Evolutionary conservation across 1,140 invertebrate species (phyloP).

Genomic region (Eueides isabella): DNA sequence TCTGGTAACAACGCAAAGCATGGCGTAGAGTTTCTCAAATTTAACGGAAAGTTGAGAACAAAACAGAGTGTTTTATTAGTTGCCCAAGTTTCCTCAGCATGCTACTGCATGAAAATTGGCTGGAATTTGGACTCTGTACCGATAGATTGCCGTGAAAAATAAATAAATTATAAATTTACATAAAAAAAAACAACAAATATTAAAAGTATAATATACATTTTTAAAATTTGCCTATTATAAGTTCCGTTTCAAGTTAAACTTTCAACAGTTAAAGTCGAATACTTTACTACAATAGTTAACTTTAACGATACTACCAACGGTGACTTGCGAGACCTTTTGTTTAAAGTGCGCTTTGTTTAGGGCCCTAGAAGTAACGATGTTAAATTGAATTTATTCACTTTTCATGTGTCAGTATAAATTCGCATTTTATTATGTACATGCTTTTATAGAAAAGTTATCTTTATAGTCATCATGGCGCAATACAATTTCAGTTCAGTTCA

Average conservation of each 20-base stretch:
- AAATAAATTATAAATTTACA: not conserved
- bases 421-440: not conserved
- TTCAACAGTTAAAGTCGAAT: conserved; percentile 31
- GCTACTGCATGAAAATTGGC: no score
- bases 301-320: conserved; percentile 42
- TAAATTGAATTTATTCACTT: conserved; percentile 6
- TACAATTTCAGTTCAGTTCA: no score
- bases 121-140: no score
- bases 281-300: conserved; percentile 46
- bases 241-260: not conserved
- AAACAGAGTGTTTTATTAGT: no score
- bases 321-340: conserved; percentile 42
- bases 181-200: not conserved
- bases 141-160: not conserved
- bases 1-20: no score
- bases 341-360: conserved; percentile 37
- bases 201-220: not conserved
- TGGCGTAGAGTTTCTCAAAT: no score
- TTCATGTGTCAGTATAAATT: not conserved
- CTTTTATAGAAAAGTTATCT: no score
- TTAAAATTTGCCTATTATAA: not conserved
- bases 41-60: no score
- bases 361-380: conserved; percentile 9
- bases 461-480: no score
- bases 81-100: no score